phyloP scores from a whole-genome alignment of 2,113 vertebrate species.

The Bubo scandiacus region DNA sequence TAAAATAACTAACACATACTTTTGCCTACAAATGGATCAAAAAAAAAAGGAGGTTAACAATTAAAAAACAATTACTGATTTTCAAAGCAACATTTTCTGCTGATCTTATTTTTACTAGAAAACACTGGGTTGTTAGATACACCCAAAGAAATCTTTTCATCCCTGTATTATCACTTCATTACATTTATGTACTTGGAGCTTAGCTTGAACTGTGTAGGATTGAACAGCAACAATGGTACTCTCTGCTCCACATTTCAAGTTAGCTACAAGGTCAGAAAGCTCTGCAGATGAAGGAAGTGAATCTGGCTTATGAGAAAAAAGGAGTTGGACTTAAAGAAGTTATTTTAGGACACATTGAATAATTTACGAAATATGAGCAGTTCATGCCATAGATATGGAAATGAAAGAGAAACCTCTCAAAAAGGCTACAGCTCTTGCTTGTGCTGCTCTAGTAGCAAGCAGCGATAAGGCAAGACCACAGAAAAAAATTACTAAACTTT shows the following conservation, averaged over 20 bases:
- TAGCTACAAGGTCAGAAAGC: neutral
- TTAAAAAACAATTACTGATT: neutral
- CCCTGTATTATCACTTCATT: neutral
- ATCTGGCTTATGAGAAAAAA: neutral
- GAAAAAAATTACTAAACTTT: neutral
- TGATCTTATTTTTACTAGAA: neutral
- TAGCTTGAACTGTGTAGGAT: neutral
- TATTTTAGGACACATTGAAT: neutral
- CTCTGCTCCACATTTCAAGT: neutral
- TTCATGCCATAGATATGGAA: neutral
- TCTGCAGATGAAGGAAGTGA: neutral
- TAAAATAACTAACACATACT: conserved; percentile 26
- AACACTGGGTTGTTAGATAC: neutral
- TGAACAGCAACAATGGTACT: neutral
- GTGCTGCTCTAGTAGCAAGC: neutral
- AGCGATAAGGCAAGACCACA: neutral
- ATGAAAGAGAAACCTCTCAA: neutral
- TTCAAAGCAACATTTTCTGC: neutral
- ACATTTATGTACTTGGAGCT: neutral
- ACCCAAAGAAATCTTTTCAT: neutral
- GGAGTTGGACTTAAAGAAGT: neutral
- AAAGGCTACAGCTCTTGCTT: neutral
- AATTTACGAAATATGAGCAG: neutral
- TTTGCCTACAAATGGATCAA: neutral
- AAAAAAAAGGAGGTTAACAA: neutral